Percentiles rank a stretch among this genome's conserved stretches.
These are phyloP conservation scores for Drosophila pallidifrons DNA, from an alignment of 1,140 invertebrate species.

Conservation along the genomic window DNA sequence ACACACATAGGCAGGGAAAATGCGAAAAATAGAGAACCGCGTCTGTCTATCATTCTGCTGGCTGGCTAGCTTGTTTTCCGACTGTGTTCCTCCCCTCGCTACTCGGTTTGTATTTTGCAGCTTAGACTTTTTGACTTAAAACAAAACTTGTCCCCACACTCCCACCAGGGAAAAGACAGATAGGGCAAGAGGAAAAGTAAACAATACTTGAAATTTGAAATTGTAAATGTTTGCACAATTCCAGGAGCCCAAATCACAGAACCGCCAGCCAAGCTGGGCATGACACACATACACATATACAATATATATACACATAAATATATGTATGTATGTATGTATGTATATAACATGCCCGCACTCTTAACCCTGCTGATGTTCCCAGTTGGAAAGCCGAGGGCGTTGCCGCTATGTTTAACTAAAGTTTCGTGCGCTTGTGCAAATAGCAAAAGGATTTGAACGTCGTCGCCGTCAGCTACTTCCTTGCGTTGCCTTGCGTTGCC, in stretches of 20 bases:
- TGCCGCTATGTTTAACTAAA: constrained; percentile 72
- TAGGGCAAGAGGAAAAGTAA: constrained; percentile 43
- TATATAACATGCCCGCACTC: neutral
- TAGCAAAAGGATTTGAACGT: constrained; percentile 63
- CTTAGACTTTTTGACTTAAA: constrained; percentile 56
- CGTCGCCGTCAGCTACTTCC: constrained; percentile 47
- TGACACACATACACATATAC: constrained; percentile 13
- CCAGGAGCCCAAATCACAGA: constrained; percentile 50
- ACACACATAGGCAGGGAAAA: neutral
- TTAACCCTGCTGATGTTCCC: constrained; percentile 15
- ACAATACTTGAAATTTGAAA: constrained; percentile 76
- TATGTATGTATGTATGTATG: too few relatives aligned
- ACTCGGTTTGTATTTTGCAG: constrained; percentile 41
- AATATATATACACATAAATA: neutral
- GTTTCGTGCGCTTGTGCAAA: constrained; percentile 73
- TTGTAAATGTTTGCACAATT: constrained; percentile 75
- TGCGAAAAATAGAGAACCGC: neutral
- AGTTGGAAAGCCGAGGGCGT: constrained; percentile 48
- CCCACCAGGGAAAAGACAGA: neutral
- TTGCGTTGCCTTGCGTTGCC: constrained; percentile 1
- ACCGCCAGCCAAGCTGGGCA: constrained; percentile 27
- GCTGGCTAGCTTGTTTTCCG: constrained; percentile 17
- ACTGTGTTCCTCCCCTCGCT: neutral
- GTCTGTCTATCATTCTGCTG: constrained; percentile 31
- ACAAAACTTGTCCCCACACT: constrained; percentile 36